Percentiles rank a stretch among this genome's conserved stretches.
Conservation (phyloP, 2,888 invertebrate genomes). For the Lasioglossum leucozonium region DNA sequence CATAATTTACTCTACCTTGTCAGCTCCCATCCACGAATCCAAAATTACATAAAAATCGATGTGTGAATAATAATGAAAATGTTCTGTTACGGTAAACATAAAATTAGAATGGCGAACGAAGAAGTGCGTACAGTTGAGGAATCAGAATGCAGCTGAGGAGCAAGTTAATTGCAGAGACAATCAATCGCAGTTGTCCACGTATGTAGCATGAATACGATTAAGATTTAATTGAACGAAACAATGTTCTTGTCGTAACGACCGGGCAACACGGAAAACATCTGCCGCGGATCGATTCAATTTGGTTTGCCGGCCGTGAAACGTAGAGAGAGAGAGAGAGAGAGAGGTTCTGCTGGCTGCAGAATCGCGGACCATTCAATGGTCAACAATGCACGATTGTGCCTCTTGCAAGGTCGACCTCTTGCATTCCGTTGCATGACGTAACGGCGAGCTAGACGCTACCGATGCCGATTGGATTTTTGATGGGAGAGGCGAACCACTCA, state of each 20-base stretch:
- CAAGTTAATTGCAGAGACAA: neutral
- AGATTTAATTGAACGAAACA: slow-evolving; percentile 6
- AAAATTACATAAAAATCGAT: too few species aligned
- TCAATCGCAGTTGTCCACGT: neutral
- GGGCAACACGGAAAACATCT: neutral
- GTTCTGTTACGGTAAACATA: too few species aligned
- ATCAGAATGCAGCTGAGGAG: neutral
- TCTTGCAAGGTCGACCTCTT: slow-evolving; percentile 73
- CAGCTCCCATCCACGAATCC: too few species aligned
- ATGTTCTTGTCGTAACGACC: neutral
- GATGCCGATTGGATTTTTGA: slow-evolving; percentile 60
- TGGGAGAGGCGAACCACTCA: slow-evolving; percentile 10
- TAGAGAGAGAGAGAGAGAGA: slow-evolving; percentile 30
- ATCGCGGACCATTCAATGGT: slow-evolving; percentile 47
- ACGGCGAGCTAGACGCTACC: slow-evolving; percentile 57
- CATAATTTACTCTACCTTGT: too few species aligned
- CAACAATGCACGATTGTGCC: slow-evolving; percentile 71
- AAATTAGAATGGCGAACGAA: too few species aligned
- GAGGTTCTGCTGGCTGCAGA: slow-evolving; percentile 5
- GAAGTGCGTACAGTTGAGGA: too few species aligned
- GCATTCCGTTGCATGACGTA: slow-evolving; percentile 75
- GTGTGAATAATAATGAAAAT: too few species aligned
- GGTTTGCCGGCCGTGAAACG: slow-evolving; percentile 19
- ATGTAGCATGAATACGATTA: neutral
- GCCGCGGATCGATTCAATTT: slow-evolving; percentile 25